Conservation (phyloP, 1,140 invertebrate genomes). For the Phenacoccus solenopsis region DNA sequence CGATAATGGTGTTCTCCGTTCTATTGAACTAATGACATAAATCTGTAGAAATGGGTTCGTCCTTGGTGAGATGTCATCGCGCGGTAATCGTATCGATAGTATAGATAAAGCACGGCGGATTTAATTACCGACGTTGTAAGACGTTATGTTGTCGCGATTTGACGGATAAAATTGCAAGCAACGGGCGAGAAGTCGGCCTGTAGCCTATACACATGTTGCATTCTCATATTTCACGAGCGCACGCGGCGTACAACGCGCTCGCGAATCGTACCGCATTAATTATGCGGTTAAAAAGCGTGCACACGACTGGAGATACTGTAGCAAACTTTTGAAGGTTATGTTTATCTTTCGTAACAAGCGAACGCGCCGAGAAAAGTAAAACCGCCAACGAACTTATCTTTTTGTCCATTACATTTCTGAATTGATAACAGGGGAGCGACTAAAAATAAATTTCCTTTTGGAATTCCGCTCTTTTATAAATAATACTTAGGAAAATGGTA, state of each 20-base stretch:
- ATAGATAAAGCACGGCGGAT: background rate
- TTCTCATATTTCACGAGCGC: background rate
- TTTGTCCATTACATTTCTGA: background rate
- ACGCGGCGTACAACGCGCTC: background rate
- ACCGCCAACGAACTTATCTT: background rate
- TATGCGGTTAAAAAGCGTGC: too few relatives aligned
- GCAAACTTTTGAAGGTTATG: background rate
- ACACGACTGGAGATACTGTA: too few relatives aligned
- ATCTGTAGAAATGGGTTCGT: background rate
- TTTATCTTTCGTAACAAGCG: background rate
- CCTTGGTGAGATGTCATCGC: background rate
- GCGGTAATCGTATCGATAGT: background rate
- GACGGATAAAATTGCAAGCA: too few relatives aligned
- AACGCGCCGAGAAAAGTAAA: background rate
- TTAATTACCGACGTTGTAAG: too few relatives aligned
- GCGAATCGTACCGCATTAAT: too few relatives aligned
- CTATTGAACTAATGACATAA: background rate
- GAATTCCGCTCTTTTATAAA: background rate
- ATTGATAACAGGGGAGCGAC: background rate
- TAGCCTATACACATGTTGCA: slow-evolving; percentile 1
- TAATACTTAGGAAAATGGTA: background rate
- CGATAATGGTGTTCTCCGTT: too few relatives aligned
- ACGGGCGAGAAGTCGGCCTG: too few relatives aligned
- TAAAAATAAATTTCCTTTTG: background rate
- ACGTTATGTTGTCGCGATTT: too few relatives aligned